Evolutionary conservation across 2,113 vertebrate species (phyloP).

Genomic region (Ictidomys tridecemlineatus): DNA sequence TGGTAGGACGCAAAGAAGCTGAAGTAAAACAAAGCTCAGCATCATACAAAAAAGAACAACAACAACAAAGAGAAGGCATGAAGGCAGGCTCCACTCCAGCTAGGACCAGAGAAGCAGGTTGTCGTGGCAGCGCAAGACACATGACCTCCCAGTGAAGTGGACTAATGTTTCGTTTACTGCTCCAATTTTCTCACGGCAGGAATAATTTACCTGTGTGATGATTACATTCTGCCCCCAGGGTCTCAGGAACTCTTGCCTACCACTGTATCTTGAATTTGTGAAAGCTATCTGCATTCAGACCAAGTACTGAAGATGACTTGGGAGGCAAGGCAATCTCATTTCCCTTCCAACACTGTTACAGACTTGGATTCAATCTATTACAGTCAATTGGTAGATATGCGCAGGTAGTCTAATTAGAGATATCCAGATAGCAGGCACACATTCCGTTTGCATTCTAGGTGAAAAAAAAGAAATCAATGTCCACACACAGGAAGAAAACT

Average conservation of each 20-base stretch:
- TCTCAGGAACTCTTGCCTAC: slow-evolving; percentile 27
- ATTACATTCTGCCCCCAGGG: slow-evolving; percentile 50
- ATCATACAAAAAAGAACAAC: slow-evolving; percentile 29
- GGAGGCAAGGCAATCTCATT: slow-evolving; percentile 68
- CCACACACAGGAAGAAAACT: slow-evolving; percentile 28
- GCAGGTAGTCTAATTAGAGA: slow-evolving; percentile 59
- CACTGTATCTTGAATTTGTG: background rate
- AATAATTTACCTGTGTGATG: slow-evolving; percentile 64
- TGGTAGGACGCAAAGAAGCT: slow-evolving; percentile 59
- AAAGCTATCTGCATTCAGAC: slow-evolving; percentile 62
- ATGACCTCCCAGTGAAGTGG: slow-evolving; percentile 52
- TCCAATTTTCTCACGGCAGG: slow-evolving; percentile 55
- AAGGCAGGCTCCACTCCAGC: background rate
- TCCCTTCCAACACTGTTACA: slow-evolving; percentile 31
- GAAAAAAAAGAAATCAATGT: slow-evolving; percentile 69
- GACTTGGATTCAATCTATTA: slow-evolving; percentile 57
- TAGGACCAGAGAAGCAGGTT: slow-evolving; percentile 35
- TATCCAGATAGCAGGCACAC: slow-evolving; percentile 28
- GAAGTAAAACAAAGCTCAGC: slow-evolving; percentile 61
- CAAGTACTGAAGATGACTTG: slow-evolving; percentile 52
- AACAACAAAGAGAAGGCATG: slow-evolving; percentile 18
- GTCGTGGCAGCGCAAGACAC: background rate
- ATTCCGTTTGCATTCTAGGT: slow-evolving; percentile 45
- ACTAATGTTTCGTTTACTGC: slow-evolving; percentile 62
- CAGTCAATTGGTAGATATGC: slow-evolving; percentile 44